phyloP scores from a whole-genome alignment of 2,888 invertebrate genomes.

The Trissolcus brochymenae region DNA sequence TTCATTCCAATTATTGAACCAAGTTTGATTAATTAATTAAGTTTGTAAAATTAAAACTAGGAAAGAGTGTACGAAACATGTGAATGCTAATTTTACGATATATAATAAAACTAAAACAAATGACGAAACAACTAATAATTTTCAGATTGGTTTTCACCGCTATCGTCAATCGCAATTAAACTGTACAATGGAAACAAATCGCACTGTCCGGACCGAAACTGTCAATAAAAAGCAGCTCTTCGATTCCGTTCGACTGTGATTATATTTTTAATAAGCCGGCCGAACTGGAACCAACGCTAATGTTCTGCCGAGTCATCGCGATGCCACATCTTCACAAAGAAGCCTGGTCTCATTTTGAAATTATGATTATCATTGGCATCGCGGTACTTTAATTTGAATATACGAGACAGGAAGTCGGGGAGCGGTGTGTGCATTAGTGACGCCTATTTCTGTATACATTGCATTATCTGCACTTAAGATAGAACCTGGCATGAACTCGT shows the following conservation, averaged over 20 bases:
- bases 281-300: slow-evolving; percentile 22
- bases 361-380: slow-evolving; percentile 67
- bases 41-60: too few species aligned
- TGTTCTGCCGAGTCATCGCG: slow-evolving; percentile 45
- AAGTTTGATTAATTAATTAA: too few species aligned
- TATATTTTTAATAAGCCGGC: slow-evolving; percentile 40
- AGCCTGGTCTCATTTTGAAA: slow-evolving; percentile 63
- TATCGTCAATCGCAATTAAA: slow-evolving; percentile 19
- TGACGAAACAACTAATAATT: neutral
- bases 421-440: slow-evolving; percentile 65
- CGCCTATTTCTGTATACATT: slow-evolving; percentile 67
- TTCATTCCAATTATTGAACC: too few species aligned
- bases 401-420: slow-evolving; percentile 68
- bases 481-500: slow-evolving; percentile 48
- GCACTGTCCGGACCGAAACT: neutral
- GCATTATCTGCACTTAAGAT: slow-evolving; percentile 59
- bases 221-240: slow-evolving; percentile 5
- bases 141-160: neutral
- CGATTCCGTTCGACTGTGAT: slow-evolving; percentile 2
- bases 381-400: slow-evolving; percentile 71
- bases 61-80: too few species aligned
- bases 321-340: slow-evolving; percentile 36
- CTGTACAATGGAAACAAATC: slow-evolving; percentile 17
- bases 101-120: neutral
- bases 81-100: too few species aligned